Evolutionary conservation across 2,888 invertebrate genomes (phyloP).

Genomic region (Apodemia duryi): DNA sequence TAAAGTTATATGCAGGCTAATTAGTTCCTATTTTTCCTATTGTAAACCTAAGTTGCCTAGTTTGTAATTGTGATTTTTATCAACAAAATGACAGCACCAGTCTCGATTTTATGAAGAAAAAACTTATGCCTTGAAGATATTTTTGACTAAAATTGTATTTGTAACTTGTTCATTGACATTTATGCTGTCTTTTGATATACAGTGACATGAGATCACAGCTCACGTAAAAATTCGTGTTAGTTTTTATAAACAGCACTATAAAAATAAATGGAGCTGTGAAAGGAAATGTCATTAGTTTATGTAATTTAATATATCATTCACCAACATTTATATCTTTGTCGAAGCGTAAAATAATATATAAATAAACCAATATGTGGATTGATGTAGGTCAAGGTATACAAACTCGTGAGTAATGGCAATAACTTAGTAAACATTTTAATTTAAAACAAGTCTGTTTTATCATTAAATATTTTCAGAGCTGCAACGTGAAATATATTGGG

Average conservation of each 20-base stretch:
- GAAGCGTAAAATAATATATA: conserved; percentile 31
- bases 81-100: too few species aligned
- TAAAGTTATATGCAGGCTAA: too few species aligned
- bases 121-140: too few species aligned
- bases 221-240: neutral
- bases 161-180: too few species aligned
- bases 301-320: conserved; percentile 7
- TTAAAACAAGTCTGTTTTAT: conserved; percentile 15
- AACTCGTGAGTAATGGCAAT: conserved; percentile 33
- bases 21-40: too few species aligned
- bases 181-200: too few species aligned
- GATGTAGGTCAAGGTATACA: conserved; percentile 35
- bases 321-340: conserved; percentile 31
- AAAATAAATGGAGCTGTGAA: neutral
- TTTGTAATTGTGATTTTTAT: too few species aligned
- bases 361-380: conserved; percentile 31
- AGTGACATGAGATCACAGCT: too few species aligned
- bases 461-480: conserved; percentile 5
- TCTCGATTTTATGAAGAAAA: too few species aligned
- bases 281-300: neutral
- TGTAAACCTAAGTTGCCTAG: too few species aligned
- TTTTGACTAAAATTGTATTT: too few species aligned
- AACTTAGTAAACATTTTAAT: conserved; percentile 26
- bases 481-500: neutral
- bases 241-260: neutral